phyloP scores from a whole-genome alignment of 2,113 vertebrate genomes.

The Actenoides lindsayi region DNA sequence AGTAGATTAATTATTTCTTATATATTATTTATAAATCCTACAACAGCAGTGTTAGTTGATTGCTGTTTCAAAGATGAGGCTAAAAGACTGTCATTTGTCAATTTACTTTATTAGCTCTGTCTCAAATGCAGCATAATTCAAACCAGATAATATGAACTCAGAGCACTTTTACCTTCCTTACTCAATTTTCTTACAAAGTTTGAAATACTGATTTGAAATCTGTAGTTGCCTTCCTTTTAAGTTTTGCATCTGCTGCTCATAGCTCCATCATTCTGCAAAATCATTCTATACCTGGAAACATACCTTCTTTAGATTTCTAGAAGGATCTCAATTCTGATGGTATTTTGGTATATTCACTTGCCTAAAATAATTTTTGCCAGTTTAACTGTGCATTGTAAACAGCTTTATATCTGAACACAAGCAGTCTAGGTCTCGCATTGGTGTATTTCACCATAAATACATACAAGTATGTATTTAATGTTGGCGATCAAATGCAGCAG shows the following conservation, averaged over 20 bases:
- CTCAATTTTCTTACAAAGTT: not conserved
- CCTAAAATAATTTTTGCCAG: not conserved
- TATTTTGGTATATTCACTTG: not conserved
- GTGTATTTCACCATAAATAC: not conserved
- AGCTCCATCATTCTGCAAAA: not conserved
- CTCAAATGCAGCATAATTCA: not conserved
- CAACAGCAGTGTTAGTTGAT: not conserved
- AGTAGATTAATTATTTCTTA: not conserved
- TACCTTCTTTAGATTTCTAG: not conserved
- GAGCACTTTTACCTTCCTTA: not conserved
- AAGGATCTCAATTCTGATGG: not conserved
- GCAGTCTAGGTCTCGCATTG: not conserved
- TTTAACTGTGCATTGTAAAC: not conserved
- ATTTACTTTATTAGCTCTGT: not conserved
- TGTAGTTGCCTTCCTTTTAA: not conserved
- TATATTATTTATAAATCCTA: not conserved
- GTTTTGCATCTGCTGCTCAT: not conserved
- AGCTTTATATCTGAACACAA: not conserved
- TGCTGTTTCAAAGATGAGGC: not conserved
- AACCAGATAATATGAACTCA: not conserved
- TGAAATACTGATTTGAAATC: conserved; percentile 1
- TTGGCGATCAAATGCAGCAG: not conserved
- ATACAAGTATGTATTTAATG: not conserved
- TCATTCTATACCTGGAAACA: not conserved
- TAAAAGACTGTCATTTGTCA: not conserved